phyloP scores from a whole-genome alignment of 2,797 vertebrate species.

The Micropoecilia bifurca region DNA sequence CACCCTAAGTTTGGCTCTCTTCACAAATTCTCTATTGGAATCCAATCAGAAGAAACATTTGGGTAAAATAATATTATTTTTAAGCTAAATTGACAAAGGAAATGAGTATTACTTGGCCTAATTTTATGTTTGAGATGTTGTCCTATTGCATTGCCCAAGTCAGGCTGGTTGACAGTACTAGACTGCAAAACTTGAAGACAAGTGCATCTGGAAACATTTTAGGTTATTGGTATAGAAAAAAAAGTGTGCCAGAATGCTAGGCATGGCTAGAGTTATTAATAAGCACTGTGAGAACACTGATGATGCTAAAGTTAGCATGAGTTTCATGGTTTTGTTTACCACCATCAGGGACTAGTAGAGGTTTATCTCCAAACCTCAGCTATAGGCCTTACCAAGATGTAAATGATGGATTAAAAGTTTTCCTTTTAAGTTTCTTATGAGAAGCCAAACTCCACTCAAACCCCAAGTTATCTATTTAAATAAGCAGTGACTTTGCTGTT shows the following conservation, averaged over 20 bases:
- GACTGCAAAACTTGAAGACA: neutral
- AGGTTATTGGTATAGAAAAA: neutral
- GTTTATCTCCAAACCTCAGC: neutral
- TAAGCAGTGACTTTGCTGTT: neutral
- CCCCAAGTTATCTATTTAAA: neutral
- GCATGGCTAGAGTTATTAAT: neutral
- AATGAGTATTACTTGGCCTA: neutral
- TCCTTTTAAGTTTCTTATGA: neutral
- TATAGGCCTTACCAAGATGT: neutral
- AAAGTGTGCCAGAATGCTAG: neutral
- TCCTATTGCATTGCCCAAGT: neutral
- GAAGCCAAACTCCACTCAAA: neutral
- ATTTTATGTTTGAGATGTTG: neutral
- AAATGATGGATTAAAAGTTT: neutral
- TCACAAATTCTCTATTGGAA: neutral
- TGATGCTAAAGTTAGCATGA: neutral
- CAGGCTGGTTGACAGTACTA: neutral
- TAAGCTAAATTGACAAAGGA: neutral
- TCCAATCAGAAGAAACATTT: neutral
- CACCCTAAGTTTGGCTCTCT: neutral
- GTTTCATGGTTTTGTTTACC: neutral
- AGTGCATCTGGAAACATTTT: neutral
- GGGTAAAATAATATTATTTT: neutral
- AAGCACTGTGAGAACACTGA: neutral
- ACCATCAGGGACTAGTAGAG: neutral